phyloP scores from a whole-genome alignment of 2,888 invertebrate species.

The Mythimna lalbum region DNA sequence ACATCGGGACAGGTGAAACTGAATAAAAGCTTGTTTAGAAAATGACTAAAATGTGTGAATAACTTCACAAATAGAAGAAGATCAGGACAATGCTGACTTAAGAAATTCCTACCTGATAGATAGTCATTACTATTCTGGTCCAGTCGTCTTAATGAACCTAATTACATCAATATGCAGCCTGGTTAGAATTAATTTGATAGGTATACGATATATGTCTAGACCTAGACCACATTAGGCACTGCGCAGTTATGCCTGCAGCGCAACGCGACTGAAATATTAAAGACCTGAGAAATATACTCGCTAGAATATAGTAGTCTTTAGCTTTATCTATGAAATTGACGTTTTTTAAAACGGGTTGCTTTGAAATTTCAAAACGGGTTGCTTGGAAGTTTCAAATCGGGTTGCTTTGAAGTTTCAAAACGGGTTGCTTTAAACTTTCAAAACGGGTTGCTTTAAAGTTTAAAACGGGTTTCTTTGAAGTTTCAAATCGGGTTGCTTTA shows the following conservation, averaged over 20 bases:
- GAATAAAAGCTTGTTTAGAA: no score
- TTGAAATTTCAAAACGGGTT: no score
- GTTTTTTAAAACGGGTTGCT: no score
- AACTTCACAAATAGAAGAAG: neutral
- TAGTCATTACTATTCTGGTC: constrained; percentile 1
- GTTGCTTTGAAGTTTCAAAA: no score
- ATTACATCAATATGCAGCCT: constrained; percentile 2
- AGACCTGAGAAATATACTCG: constrained; percentile 4
- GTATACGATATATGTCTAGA: neutral
- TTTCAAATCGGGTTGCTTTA: no score
- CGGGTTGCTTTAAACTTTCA: no score
- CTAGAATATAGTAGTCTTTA: neutral
- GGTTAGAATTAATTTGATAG: constrained; percentile 18
- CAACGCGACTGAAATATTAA: constrained; percentile 32
- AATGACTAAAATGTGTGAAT: no score
- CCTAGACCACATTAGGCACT: neutral
- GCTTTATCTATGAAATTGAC: no score
- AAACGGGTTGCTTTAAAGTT: no score
- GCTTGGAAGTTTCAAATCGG: no score
- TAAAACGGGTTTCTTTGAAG: no score
- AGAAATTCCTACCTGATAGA: neutral
- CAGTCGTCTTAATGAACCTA: neutral
- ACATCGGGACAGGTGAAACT: no score
- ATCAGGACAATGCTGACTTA: neutral
- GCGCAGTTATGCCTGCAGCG: constrained; percentile 13